Evolutionary conservation across 2,113 vertebrate species (phyloP).

Genomic region (Hystrix cristata): DNA sequence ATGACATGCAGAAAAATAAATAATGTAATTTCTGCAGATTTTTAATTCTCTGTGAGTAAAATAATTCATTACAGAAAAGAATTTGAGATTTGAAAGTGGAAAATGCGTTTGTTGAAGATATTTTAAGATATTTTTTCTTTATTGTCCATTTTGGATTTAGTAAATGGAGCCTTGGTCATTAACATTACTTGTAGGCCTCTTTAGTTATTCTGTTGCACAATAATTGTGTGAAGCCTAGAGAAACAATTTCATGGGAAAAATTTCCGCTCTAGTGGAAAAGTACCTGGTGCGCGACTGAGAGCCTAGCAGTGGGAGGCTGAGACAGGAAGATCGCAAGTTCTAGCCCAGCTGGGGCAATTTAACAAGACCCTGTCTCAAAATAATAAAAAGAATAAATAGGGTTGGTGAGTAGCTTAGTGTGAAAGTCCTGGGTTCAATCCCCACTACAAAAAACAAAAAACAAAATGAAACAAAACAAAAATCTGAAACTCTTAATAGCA

Average conservation of each 20-base stretch:
- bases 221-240: neutral
- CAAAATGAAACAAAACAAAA: neutral
- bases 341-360: neutral
- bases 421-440: neutral
- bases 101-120: neutral
- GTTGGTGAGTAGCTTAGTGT: neutral
- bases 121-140: conserved; percentile 22
- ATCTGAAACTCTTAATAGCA: neutral
- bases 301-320: neutral
- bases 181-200: conserved; percentile 47
- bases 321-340: neutral
- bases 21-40: neutral
- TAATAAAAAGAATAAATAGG: neutral
- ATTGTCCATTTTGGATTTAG: neutral
- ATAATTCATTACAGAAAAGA: conserved; percentile 20
- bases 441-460: neutral
- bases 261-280: conserved; percentile 25
- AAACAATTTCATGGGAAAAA: conserved; percentile 14
- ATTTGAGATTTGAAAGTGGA: conserved; percentile 34
- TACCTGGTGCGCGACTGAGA: neutral
- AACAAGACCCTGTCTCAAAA: neutral
- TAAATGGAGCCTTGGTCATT: neutral
- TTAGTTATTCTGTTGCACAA: conserved; percentile 38
- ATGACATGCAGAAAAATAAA: neutral
- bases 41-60: conserved; percentile 45